Conservation (phyloP, 2,797 vertebrate genomes). For the Momotus momota region DNA sequence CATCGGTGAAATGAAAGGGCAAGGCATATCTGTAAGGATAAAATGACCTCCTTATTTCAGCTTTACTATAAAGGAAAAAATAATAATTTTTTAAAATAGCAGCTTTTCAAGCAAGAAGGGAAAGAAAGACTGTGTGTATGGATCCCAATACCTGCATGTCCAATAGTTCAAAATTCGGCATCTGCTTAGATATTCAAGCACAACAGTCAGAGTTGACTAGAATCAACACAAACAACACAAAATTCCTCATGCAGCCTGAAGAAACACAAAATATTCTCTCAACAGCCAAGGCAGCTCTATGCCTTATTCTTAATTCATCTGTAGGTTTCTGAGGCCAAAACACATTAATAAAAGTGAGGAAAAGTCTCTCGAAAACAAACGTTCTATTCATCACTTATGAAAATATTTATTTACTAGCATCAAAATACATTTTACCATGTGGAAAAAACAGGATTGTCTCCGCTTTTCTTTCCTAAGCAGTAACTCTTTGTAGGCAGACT, state of each 20-base stretch:
- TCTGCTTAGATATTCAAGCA: not conserved
- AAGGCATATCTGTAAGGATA: not conserved
- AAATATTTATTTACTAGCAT: not conserved
- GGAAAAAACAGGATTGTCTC: not conserved
- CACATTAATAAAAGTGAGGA: not conserved
- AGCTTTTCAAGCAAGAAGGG: not conserved
- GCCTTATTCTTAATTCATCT: not conserved
- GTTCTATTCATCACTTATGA: not conserved
- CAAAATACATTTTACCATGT: not conserved
- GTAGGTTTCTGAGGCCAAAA: not conserved
- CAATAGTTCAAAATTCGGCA: not conserved
- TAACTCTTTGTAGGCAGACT: not conserved
- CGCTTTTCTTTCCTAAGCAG: not conserved
- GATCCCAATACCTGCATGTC: not conserved
- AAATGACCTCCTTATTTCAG: not conserved
- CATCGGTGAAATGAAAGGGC: not conserved
- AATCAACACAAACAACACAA: not conserved
- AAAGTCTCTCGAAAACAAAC: slow-evolving; percentile 9
- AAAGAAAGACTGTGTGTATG: fast-evolving
- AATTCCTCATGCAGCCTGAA: not conserved
- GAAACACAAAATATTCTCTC: not conserved
- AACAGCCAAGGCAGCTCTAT: not conserved
- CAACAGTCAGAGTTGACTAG: not conserved
- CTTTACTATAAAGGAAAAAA: not conserved
- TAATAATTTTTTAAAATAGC: too few species aligned